phyloP scores from a whole-genome alignment of 2,888 invertebrate genomes.

The Dendrolimus pini region DNA sequence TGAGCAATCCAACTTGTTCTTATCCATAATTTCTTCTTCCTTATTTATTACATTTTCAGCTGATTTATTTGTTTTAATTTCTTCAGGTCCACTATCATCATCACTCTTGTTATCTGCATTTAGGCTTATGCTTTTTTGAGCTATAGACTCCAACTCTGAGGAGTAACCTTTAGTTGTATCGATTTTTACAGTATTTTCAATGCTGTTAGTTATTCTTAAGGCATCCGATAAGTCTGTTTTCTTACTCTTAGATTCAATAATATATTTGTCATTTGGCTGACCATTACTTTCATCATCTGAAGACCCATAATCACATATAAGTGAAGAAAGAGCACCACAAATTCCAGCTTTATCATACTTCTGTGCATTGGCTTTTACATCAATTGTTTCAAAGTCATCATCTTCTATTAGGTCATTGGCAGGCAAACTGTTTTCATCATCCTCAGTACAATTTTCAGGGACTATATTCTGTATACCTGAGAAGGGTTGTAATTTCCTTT shows the following conservation, averaged over 20 bases:
- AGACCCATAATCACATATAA: slow-evolving; percentile 76
- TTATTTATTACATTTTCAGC: slow-evolving; percentile 11
- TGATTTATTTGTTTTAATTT: slow-evolving; percentile 48
- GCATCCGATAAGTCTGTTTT: neutral
- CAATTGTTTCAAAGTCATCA: slow-evolving; percentile 32
- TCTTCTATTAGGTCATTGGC: slow-evolving; percentile 48
- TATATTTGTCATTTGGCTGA: slow-evolving; percentile 6
- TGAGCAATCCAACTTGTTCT: neutral
- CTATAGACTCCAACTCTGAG: no score
- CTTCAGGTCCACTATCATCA: slow-evolving; percentile 70
- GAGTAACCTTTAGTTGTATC: neutral
- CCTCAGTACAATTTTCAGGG: slow-evolving; percentile 17
- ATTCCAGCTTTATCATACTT: slow-evolving; percentile 31
- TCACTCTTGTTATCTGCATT: slow-evolving; percentile 4
- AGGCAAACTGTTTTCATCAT: slow-evolving; percentile 15
- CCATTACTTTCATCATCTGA: slow-evolving; percentile 54
- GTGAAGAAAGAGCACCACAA: slow-evolving; percentile 73
- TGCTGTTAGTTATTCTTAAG: neutral
- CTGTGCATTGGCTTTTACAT: slow-evolving; percentile 8
- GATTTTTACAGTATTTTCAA: neutral
- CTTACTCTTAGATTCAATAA: neutral
- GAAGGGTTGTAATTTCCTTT: slow-evolving; percentile 61
- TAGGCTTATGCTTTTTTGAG: neutral
- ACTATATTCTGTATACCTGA: slow-evolving; percentile 56
- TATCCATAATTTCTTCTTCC: neutral